These are phyloP conservation scores for Diadema setosum DNA, from an alignment of 35 echinoderm and acorn worm species.

Conservation along the genomic window DNA sequence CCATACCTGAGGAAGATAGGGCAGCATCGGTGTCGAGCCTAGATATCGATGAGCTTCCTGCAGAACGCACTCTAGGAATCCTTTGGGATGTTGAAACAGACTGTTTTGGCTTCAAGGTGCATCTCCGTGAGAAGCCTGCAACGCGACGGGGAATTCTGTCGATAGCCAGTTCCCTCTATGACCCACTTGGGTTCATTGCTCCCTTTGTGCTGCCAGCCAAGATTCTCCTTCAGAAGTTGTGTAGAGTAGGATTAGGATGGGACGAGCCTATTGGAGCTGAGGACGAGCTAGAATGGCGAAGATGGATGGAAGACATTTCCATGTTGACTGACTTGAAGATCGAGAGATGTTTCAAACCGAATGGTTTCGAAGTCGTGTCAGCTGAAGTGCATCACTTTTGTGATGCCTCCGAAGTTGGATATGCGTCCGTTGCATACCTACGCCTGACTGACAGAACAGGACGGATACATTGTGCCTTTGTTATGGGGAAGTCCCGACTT, in stretches of 20 bases:
- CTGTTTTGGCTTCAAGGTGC: too few relatives aligned
- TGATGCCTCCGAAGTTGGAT: constrained; percentile 21
- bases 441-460: background rate
- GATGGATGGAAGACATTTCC: constrained; percentile 4
- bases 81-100: constrained; percentile 61
- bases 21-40: constrained; percentile 29
- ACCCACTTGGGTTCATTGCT: too few relatives aligned
- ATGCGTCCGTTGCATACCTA: constrained; percentile 16
- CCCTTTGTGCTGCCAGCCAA: too few relatives aligned
- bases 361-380: background rate
- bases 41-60: background rate
- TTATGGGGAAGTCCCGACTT: constrained; percentile 33
- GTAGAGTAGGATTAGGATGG: too few relatives aligned
- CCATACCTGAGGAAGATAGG: constrained; percentile 32
- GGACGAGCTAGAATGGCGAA: background rate
- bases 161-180: too few relatives aligned
- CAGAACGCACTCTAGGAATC: constrained; percentile 49
- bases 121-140: too few relatives aligned
- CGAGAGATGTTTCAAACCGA: constrained; percentile 34
- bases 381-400: constrained; percentile 28
- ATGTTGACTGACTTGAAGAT: background rate
- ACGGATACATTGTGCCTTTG: constrained; percentile 37
- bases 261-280: background rate
- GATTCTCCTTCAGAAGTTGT: too few relatives aligned
- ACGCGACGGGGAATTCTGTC: too few relatives aligned